Base-by-base conservation (phyloP, 2,888 invertebrate species). In the Chymomyza procnemis region DNA sequence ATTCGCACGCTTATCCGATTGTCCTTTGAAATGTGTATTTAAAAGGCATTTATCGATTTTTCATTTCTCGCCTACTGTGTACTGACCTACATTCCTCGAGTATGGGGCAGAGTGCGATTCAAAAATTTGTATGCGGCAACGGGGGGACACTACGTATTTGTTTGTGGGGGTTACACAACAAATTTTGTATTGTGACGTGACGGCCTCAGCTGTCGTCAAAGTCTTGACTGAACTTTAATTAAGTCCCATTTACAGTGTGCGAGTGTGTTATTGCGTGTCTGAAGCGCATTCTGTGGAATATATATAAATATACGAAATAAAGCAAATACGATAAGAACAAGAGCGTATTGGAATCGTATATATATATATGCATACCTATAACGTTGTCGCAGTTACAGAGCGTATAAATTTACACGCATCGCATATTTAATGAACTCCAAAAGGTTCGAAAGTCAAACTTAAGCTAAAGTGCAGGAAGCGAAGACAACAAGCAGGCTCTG, bases 61-160 rank as follows among this genome's bases (percentile, higher is more conserved):
- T 19, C 18, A 9, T 18, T 50, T 16, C 16, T 50, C 19, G 16
- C 18, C 18, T 52, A 54, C 55, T 60, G 50, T 30, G 64, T 61
- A 75, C 77, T 81, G 79, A 79, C 87, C 87, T 85, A 82, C 85
- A 82, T 85, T 65, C 66, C 19, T 50, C 14, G 41, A 14, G 18
- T 21, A 18, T 21, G 54, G 12, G 46, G 50, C n/a, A 18, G 58
- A 34, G 26, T 18, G 26, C 47, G 52, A 26, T 26, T 26, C 26
- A 6, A 26, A 26, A 26, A 8, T 12, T 14, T 50, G 58, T 30
- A 18, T 5, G 14, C 21, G 22, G n/a, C n/a, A n/a, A n/a, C n/a
- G n/a, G n/a, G n/a, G n/a, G n/a, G n/a, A n/a, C n/a, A n/a, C n/a
- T n/a, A n/a, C 50, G 73, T 54, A 67, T 56, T 48, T 1, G 61